Evolutionary conservation across 2,888 invertebrate genomes (phyloP), one percentile per base, ranked within the genome.

Genomic region (Iselma pallidipennis): DNA sequence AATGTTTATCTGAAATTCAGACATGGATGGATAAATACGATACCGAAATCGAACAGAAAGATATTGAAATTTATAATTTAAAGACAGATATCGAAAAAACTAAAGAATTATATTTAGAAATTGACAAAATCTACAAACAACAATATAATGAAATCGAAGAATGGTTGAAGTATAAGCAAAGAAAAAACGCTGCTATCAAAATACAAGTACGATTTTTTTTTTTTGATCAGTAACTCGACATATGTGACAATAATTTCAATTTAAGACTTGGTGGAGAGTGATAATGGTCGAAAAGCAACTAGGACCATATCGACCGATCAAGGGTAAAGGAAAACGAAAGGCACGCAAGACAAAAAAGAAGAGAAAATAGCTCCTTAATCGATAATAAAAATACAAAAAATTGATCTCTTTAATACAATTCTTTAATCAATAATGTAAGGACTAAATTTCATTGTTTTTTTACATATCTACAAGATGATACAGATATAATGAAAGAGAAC

Each of bases 391-490:
- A 67, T 69, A 68, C 71, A 73, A 73, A 45, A 56, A 56, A 26
- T 10, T 5, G 16, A 14, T 4, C 12, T 4, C 19, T 49, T 59
- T 62, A 62, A 68, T 73, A 63, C 60, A 63, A 60, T 71, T 75
- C 70, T 75, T 75, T 75, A 76, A 74, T 76, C 74, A 76, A 76
- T 74, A 74, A 74, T 74, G 67, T 75, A 72, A 71, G 68, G 70
- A 68, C 71, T 74, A 73, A 66, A 68, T 63, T 70, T 71, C 65
- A 66, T 75, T 74, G 72, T 68, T 42, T 42, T 42, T 42, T 70
- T 78, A 79, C 77, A 76, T 79, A 79, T 79, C 80, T 80, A 80
- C 80, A 80, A 79, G 75, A 75, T 77, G 76, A 76, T 78, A 78
- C 76, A 77, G 74, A 73, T 70, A 75, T 73, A 70, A 71, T 74